Percentiles rank a stretch among this genome's conserved stretches.
Conservation (phyloP, 2,888 invertebrate species). For the Electrophaes corylata region DNA sequence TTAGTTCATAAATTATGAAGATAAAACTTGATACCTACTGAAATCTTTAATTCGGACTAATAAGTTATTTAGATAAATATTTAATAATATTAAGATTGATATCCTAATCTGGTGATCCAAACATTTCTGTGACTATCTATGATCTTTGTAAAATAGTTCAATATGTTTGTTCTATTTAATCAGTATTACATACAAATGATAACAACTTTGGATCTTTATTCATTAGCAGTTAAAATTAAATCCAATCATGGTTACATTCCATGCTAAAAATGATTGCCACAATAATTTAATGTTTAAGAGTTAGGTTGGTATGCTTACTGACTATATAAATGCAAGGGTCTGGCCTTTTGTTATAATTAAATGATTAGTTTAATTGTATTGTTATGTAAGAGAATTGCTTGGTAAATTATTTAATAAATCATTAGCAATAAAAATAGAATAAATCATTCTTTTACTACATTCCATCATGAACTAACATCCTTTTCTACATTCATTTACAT, state of each 20-base stretch:
- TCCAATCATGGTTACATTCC: neutral
- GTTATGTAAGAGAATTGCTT: conserved; percentile 28
- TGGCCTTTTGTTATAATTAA: conserved; percentile 7
- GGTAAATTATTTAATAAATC: conserved; percentile 26
- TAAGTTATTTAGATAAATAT: neutral
- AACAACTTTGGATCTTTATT: neutral
- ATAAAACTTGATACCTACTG: no score
- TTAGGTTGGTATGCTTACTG: neutral
- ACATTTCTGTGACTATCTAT: no score
- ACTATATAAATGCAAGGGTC: neutral
- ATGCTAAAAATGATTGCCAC: neutral
- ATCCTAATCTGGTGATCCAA: no score
- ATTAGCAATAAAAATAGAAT: conserved; percentile 21
- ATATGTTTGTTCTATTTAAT: neutral
- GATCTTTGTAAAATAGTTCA: neutral
- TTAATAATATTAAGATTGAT: neutral
- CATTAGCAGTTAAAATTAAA: neutral
- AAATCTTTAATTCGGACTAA: no score
- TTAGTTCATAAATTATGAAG: no score
- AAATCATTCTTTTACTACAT: neutral
- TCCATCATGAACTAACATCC: no score
- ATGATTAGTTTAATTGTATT: conserved; percentile 18
- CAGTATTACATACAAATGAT: neutral
- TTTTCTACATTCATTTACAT: no score
- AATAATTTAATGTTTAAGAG: neutral